A percentile compares a stretch with the other conserved stretches of the same genome.
Conservation (phyloP, 2,888 invertebrate species). For the Apamea anceps region DNA sequence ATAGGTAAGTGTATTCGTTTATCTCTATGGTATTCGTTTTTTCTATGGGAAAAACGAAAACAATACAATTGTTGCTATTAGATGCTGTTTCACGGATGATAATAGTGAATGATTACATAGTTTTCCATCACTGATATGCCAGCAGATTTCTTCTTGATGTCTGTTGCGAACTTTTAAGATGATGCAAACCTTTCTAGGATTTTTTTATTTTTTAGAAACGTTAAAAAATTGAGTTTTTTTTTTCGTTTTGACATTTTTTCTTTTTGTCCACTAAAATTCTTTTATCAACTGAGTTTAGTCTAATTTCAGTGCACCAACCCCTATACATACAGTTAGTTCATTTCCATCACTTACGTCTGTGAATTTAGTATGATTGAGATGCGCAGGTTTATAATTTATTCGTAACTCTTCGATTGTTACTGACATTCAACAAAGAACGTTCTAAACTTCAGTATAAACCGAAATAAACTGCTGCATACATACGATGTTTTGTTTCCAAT, state of each 20-base stretch:
- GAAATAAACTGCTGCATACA: background rate
- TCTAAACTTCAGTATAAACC: background rate
- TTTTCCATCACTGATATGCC: background rate
- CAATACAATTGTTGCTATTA: conserved; percentile 50
- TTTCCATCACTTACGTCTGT: background rate
- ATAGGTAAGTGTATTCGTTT: background rate
- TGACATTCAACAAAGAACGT: background rate
- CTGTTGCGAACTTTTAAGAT: background rate
- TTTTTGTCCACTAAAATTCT: background rate
- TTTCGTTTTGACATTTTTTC: background rate
- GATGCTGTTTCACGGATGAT: conserved; percentile 24
- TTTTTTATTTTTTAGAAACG: background rate
- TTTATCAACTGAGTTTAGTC: background rate
- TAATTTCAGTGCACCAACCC: background rate
- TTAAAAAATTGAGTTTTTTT: background rate
- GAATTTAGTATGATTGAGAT: background rate
- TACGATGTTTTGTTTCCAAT: background rate
- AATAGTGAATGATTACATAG: conserved; percentile 1
- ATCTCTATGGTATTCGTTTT: background rate
- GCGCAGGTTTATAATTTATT: background rate
- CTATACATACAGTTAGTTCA: background rate
- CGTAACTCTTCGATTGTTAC: background rate
- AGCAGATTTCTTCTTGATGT: background rate
- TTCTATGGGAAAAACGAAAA: conserved; percentile 15
- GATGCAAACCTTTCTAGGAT: background rate